phyloP scores from a whole-genome alignment of 2,113 vertebrate genomes.

The Callipepla squamata region DNA sequence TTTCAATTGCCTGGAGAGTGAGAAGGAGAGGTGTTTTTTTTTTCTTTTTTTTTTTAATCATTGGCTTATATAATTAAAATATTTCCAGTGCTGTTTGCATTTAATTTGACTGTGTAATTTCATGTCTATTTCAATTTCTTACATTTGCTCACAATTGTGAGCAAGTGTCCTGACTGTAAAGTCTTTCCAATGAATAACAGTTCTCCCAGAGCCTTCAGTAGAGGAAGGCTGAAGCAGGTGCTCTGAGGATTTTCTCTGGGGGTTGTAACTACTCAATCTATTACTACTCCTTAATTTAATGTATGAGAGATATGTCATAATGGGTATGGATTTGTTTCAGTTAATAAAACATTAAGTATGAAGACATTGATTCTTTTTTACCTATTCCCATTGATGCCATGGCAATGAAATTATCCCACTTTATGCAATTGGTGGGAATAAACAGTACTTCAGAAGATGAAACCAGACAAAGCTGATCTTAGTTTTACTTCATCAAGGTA shows the following conservation, averaged over 20 bases:
- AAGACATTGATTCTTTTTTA: neutral
- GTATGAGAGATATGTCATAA: neutral
- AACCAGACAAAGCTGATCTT: neutral
- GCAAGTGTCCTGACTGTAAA: neutral
- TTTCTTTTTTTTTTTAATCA: neutral
- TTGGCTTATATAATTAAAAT: neutral
- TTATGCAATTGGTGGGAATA: neutral
- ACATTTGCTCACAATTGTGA: neutral
- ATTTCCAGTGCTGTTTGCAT: neutral
- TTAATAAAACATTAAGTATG: neutral
- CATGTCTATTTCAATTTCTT: neutral
- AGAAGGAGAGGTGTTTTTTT: neutral
- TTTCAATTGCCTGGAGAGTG: neutral
- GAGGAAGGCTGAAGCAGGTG: neutral
- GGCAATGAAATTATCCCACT: neutral
- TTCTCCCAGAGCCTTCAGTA: neutral
- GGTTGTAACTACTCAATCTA: neutral
- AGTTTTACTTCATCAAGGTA: neutral
- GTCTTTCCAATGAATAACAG: neutral
- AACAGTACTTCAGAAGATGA: neutral
- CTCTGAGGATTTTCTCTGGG: neutral
- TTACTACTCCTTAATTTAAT: neutral
- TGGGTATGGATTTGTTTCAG: neutral
- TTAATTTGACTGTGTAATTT: no score
- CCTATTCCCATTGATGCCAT: neutral